These are phyloP conservation scores for Procavia capensis DNA, from an alignment of 2,113 vertebrate species.

Conservation along the genomic window DNA sequence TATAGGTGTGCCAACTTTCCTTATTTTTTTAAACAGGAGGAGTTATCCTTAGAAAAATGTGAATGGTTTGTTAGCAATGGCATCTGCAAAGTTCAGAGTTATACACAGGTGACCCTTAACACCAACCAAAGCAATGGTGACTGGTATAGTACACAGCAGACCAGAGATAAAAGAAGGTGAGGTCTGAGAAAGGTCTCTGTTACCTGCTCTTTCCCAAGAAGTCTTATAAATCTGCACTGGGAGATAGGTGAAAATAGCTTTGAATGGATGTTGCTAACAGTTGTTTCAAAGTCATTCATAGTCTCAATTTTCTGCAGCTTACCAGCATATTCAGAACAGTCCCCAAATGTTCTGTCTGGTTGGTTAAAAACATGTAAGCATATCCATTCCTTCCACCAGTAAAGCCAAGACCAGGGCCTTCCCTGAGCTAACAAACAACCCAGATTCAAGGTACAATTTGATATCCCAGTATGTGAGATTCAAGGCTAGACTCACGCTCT, in stretches of 20 bases:
- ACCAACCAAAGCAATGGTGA: neutral
- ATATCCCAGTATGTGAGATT: no score
- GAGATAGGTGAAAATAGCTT: neutral
- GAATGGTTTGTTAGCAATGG: neutral
- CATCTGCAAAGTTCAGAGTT: neutral
- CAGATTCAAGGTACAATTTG: neutral
- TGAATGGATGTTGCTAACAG: neutral
- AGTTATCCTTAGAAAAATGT: neutral
- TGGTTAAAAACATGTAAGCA: neutral
- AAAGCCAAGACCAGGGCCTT: neutral
- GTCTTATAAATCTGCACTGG: neutral
- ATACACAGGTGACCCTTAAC: neutral
- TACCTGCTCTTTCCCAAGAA: neutral
- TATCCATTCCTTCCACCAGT: neutral
- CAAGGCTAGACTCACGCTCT: constrained; percentile 91
- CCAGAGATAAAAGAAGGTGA: neutral
- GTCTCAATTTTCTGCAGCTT: neutral
- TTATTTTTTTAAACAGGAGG: neutral
- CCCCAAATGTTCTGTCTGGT: neutral
- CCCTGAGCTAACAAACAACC: neutral
- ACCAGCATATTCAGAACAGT: neutral
- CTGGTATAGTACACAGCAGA: accelerated
- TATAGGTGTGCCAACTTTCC: neutral
- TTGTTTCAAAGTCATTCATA: neutral
- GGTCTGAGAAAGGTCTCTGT: neutral